Percentiles rank a stretch among this genome's conserved stretches.
Evolutionary conservation across 2,113 vertebrate genomes (phyloP).

Genomic region (Herpailurus yagouaroundi): DNA sequence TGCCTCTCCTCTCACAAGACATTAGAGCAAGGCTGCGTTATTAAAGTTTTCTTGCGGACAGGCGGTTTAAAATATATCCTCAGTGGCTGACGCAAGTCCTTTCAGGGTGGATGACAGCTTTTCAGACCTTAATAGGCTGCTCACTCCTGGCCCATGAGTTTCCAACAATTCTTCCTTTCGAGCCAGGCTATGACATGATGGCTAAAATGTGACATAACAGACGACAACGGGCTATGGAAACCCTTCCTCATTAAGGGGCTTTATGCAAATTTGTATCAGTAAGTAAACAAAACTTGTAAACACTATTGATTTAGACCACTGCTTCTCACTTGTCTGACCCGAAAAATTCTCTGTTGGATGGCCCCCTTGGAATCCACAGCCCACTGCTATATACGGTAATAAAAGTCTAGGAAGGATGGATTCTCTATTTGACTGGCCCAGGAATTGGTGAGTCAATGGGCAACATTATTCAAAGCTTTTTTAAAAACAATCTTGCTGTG

Average conservation of each 20-base stretch:
- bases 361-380: slow-evolving; percentile 59
- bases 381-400: not conserved
- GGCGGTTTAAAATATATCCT: slow-evolving; percentile 92
- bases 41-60: slow-evolving; percentile 92
- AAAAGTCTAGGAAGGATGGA: slow-evolving; percentile 40
- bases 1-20: slow-evolving; percentile 91
- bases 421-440: slow-evolving; percentile 51
- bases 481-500: not conserved
- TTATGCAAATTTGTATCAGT: slow-evolving; percentile 83
- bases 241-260: slow-evolving; percentile 82
- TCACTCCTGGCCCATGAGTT: slow-evolving; percentile 88
- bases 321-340: slow-evolving; percentile 77
- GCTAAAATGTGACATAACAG: slow-evolving; percentile 84
- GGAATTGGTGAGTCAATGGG: slow-evolving; percentile 30
- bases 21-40: slow-evolving; percentile 92
- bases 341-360: slow-evolving; percentile 69
- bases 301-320: slow-evolving; percentile 76
- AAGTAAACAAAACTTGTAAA: slow-evolving; percentile 85
- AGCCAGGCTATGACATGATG: slow-evolving; percentile 85
- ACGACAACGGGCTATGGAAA: slow-evolving; percentile 78
- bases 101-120: slow-evolving; percentile 92
- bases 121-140: slow-evolving; percentile 94
- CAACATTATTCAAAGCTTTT: slow-evolving; percentile 20
- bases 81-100: slow-evolving; percentile 91
- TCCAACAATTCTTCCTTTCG: slow-evolving; percentile 86